Evolutionary conservation across 2,113 vertebrate genomes (phyloP).

Genomic region (Etia nguti): DNA sequence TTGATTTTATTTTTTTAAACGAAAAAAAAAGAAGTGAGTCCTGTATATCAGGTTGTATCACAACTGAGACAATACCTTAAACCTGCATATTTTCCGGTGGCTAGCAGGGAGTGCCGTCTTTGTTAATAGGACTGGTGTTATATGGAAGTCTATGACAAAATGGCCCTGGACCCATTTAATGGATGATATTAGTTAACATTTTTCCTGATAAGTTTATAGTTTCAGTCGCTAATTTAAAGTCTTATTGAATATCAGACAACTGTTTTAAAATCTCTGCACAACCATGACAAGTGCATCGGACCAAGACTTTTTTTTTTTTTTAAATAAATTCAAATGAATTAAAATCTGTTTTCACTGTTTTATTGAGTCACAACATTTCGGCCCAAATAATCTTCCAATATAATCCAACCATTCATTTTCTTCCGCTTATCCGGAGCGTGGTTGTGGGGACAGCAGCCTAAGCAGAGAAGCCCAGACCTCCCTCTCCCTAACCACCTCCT

Average conservation of each 20-base stretch:
- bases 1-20: not conserved
- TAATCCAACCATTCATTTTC: accelerated
- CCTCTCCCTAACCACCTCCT: not conserved
- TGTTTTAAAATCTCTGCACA: not conserved
- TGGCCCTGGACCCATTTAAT: not conserved
- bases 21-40: not conserved
- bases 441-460: not conserved
- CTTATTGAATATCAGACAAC: not conserved
- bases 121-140: accelerated
- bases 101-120: not conserved
- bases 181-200: not conserved
- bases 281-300: not conserved
- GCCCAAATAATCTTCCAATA: not conserved
- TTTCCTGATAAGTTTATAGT: not conserved
- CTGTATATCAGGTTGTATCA: not conserved
- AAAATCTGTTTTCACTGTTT: not conserved
- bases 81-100: not conserved
- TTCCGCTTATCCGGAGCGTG: accelerated
- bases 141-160: not conserved
- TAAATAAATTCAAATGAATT: not conserved
- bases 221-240: not conserved
- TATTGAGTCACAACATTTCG: not conserved
- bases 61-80: not conserved
- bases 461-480: accelerated
- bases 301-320: not conserved